phyloP scores from a whole-genome alignment of 1,140 invertebrate genomes.

The Drosophila ananassae region DNA sequence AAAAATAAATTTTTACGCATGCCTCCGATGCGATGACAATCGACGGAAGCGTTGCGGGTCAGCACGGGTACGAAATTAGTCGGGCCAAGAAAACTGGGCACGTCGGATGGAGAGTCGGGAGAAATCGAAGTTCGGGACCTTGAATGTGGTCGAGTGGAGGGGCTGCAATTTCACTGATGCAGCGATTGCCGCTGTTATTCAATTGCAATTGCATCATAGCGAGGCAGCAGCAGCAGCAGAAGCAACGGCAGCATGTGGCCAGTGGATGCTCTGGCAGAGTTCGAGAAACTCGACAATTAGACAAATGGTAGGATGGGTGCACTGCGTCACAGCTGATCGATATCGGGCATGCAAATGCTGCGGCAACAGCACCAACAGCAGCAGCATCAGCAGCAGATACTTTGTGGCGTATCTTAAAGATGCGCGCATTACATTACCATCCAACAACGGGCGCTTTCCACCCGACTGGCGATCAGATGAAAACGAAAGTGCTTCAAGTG shows the following conservation, averaged over 20 bases:
- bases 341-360: conserved; percentile 66
- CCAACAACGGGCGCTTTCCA: conserved; percentile 67
- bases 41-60: conserved; percentile 73
- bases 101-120: conserved; percentile 45
- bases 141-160: conserved; percentile 51
- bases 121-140: conserved; percentile 77
- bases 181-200: conserved; percentile 52
- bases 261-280: conserved; percentile 52
- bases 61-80: conserved; percentile 59
- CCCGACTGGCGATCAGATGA: conserved; percentile 72
- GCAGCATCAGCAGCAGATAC: conserved; percentile 20
- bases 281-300: conserved; percentile 77
- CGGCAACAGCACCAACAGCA: not conserved
- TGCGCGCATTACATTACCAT: conserved; percentile 76
- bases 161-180: conserved; percentile 60
- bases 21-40: conserved; percentile 61
- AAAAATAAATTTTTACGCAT: conserved; percentile 70
- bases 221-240: conserved; percentile 5
- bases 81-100: conserved; percentile 58
- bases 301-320: conserved; percentile 50
- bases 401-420: conserved; percentile 62
- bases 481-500: conserved; percentile 80
- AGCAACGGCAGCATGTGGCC: conserved; percentile 34
- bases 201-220: conserved; percentile 72
- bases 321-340: conserved; percentile 71